phyloP scores from a whole-genome alignment of 2,113 vertebrate genomes.

The Sinocyclocheilus maitianheensis region DNA sequence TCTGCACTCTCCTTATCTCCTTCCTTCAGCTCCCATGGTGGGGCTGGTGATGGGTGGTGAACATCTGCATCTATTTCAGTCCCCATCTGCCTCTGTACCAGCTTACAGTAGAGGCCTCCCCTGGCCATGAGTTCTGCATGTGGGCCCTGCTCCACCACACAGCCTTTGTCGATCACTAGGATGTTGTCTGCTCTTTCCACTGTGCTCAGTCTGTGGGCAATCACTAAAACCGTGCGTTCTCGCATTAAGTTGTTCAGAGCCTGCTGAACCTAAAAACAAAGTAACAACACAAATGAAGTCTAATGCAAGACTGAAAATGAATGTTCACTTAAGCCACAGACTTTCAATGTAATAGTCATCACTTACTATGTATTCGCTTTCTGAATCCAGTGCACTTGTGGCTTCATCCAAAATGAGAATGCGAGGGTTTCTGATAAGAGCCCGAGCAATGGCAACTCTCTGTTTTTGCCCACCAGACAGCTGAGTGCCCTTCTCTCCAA shows the following conservation, averaged over 20 bases:
- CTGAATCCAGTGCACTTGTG: constrained; percentile 91
- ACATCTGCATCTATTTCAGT: constrained; percentile 67
- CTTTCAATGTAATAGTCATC: not conserved
- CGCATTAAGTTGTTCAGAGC: constrained; percentile 83
- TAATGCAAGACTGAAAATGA: not conserved
- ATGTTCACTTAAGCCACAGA: not conserved
- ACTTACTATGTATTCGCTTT: constrained; percentile 90
- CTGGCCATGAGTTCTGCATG: constrained; percentile 88
- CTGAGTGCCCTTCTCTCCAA: constrained; percentile 93
- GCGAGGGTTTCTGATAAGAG: constrained; percentile 84
- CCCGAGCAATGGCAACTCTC: constrained; percentile 91
- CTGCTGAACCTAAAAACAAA: constrained; percentile 83
- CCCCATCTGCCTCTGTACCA: constrained; percentile 91
- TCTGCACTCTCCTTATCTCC: constrained; percentile 38
- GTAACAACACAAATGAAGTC: not conserved
- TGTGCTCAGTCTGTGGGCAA: constrained; percentile 94
- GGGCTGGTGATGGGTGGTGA: not conserved
- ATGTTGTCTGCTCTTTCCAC: constrained; percentile 91
- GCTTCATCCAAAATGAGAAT: constrained; percentile 95
- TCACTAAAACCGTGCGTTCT: constrained; percentile 85
- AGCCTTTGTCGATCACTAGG: constrained; percentile 88
- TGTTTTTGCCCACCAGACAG: constrained; percentile 96
- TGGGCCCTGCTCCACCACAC: constrained; percentile 85
- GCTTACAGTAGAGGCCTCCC: constrained; percentile 85
- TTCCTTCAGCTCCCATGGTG: constrained; percentile 6